A percentile compares a stretch with the other conserved stretches of the same genome.
Conservation (phyloP, 2,888 invertebrate genomes). For the Carcina quercana region DNA sequence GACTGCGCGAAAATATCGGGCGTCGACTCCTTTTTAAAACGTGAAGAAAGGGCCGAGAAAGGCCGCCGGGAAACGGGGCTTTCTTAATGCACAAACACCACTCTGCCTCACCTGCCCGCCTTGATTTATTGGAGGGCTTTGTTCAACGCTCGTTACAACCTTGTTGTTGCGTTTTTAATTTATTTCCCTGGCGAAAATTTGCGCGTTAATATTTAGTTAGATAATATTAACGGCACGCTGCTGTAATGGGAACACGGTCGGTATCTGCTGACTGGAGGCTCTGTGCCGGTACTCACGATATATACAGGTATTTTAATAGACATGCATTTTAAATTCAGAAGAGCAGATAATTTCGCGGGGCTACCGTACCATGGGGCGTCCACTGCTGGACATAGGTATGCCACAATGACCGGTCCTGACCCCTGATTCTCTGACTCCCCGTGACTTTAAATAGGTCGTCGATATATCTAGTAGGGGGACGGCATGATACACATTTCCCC, state of each 20-base stretch:
- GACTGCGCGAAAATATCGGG: conserved; percentile 70
- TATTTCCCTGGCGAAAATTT: conserved; percentile 64
- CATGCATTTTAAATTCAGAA: no score
- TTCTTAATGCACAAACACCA: conserved; percentile 73
- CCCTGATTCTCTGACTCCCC: no score
- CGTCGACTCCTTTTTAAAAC: conserved; percentile 74
- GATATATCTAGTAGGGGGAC: no score
- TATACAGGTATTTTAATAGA: no score
- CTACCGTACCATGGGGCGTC: no score
- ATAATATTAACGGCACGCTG: conserved; percentile 46
- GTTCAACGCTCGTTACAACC: conserved; percentile 69
- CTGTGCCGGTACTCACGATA: no score
- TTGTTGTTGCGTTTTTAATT: conserved; percentile 75
- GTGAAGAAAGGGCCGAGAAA: conserved; percentile 69
- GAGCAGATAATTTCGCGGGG: no score
- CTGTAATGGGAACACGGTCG: conserved; percentile 34
- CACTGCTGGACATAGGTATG: no score
- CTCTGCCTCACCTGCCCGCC: conserved; percentile 62
- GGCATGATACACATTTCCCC: no score
- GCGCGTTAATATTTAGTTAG: conserved; percentile 65
- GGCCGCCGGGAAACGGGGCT: conserved; percentile 63
- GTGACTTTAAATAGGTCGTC: no score
- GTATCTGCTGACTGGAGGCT: no score
- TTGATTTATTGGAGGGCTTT: conserved; percentile 72
- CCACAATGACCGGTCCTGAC: no score